Evolutionary conservation across 2,797 vertebrate genomes (phyloP).

Genomic region (Pseudochirops corinnae): DNA sequence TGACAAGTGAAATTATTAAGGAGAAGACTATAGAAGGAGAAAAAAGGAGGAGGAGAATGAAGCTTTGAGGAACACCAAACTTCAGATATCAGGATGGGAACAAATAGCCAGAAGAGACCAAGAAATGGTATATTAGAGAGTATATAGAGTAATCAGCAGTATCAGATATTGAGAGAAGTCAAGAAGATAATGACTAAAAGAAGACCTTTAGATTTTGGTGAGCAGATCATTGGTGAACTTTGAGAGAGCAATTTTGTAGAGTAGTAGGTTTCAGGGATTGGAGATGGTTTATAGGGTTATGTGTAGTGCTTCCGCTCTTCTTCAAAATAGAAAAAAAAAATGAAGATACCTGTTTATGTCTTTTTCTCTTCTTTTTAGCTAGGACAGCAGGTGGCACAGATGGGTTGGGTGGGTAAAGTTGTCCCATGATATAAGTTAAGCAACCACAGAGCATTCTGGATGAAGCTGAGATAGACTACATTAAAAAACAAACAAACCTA

Average conservation of each 20-base stretch:
- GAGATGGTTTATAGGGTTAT: neutral
- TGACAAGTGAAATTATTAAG: neutral
- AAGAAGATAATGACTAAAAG: neutral
- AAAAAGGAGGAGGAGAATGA: neutral
- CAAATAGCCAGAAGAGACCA: neutral
- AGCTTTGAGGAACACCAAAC: neutral
- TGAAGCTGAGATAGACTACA: neutral
- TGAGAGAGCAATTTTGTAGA: neutral
- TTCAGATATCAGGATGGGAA: neutral
- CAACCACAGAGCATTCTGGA: neutral
- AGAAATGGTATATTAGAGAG: neutral
- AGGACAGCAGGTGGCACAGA: neutral
- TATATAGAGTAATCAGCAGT: neutral
- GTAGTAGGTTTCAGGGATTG: neutral
- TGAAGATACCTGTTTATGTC: neutral
- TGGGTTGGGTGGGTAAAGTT: neutral
- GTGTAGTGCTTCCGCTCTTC: neutral
- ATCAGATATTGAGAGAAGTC: neutral
- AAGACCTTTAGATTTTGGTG: neutral
- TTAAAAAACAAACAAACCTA: neutral
- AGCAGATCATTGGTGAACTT: neutral
- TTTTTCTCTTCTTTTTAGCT: neutral
- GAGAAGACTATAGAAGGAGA: neutral
- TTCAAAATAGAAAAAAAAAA: neutral
- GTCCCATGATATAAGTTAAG: neutral